These are phyloP conservation scores for Andrena fulva DNA, from an alignment of 2,888 invertebrate species.

Conservation along the genomic window DNA sequence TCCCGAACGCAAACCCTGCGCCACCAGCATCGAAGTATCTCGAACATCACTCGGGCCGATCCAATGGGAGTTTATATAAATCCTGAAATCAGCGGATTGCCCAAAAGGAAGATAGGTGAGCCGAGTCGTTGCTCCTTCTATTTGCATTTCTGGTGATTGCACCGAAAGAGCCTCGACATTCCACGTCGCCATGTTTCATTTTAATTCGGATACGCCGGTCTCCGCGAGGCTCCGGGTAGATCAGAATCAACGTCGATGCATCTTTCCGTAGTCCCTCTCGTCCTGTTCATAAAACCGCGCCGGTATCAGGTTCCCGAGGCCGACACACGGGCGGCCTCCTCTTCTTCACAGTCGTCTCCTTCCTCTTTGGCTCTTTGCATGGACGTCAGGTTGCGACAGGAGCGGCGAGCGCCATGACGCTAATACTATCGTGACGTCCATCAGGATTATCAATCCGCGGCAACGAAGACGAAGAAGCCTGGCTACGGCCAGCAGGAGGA, in stretches of 20 bases:
- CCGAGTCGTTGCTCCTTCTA: not conserved
- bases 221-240: slow-evolving; percentile 20
- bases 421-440: slow-evolving; percentile 79
- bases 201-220: slow-evolving; percentile 20
- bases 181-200: slow-evolving; percentile 21
- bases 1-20: not conserved
- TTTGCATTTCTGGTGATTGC: not conserved
- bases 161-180: not conserved
- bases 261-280: slow-evolving; percentile 42
- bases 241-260: slow-evolving; percentile 50
- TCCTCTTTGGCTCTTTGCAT: slow-evolving; percentile 64
- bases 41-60: not conserved
- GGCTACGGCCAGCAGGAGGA: not conserved
- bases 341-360: slow-evolving; percentile 63
- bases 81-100: not conserved
- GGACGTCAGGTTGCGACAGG: slow-evolving; percentile 70
- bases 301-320: slow-evolving; percentile 74
- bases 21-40: not conserved
- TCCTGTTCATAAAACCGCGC: slow-evolving; percentile 70
- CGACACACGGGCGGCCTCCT: slow-evolving; percentile 70
- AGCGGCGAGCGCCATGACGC: slow-evolving; percentile 74
- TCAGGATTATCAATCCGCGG: slow-evolving; percentile 77
- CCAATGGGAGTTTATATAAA: not conserved
- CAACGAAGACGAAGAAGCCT: slow-evolving; percentile 63
- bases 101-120: not conserved